These are phyloP conservation scores for Odontamblyopus rebecca DNA, from an alignment of 2,797 vertebrate genomes.

Conservation along the genomic window DNA sequence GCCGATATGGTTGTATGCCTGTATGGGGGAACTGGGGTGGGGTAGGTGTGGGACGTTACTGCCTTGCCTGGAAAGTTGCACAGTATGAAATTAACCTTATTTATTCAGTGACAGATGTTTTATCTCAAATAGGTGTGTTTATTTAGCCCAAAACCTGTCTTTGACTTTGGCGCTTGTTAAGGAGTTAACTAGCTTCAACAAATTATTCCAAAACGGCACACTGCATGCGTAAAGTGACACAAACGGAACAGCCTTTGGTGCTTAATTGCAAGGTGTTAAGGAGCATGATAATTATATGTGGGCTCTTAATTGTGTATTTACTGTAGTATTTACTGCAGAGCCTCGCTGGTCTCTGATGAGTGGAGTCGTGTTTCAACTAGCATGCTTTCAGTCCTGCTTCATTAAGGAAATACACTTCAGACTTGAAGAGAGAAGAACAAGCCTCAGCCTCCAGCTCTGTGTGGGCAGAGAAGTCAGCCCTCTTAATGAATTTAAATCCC, in stretches of 20 bases:
- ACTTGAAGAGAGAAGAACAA: slow-evolving; percentile 51
- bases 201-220: slow-evolving; percentile 68
- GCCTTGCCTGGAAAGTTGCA: no score
- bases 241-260: slow-evolving; percentile 63
- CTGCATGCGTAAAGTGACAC: slow-evolving; percentile 64
- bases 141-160: slow-evolving; percentile 10
- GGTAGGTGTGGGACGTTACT: no score
- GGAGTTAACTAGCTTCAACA: slow-evolving; percentile 45
- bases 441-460: slow-evolving; percentile 53
- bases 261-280: slow-evolving; percentile 74
- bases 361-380: slow-evolving; percentile 61
- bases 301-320: slow-evolving; percentile 77
- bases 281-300: slow-evolving; percentile 63
- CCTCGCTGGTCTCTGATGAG: slow-evolving; percentile 69
- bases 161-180: slow-evolving; percentile 29
- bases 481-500: slow-evolving; percentile 59
- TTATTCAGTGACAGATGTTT: no score
- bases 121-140: no score
- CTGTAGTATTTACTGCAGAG: slow-evolving; percentile 73
- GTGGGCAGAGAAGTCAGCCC: slow-evolving; percentile 48
- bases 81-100: no score
- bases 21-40: no score
- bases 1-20: no score
- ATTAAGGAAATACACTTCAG: slow-evolving; percentile 55
- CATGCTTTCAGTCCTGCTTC: slow-evolving; percentile 72